phyloP scores from a whole-genome alignment of 1,140 invertebrate species.

The Drosophila sulfurigaster region DNA sequence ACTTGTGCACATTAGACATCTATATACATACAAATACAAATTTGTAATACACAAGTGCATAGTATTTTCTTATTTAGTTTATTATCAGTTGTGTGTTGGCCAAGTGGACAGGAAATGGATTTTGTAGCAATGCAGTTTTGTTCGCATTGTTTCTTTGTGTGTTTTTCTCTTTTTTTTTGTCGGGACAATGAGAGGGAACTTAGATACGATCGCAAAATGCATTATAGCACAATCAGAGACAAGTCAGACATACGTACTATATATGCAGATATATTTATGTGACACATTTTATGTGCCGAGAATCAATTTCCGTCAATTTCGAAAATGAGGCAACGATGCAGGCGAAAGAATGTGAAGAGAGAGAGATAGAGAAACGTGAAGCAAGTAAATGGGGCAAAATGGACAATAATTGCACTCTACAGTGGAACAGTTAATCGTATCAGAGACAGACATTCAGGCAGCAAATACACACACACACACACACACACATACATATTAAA shows the following conservation, averaged over 20 bases:
- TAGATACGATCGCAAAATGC: slow-evolving; percentile 18
- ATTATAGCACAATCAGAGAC: background rate
- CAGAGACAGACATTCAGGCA: background rate
- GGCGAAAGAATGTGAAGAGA: background rate
- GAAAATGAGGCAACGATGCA: slow-evolving; percentile 23
- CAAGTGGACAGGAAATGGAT: slow-evolving; percentile 56
- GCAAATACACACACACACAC: too few relatives aligned
- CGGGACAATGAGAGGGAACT: background rate
- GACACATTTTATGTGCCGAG: slow-evolving; percentile 13
- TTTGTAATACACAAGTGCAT: background rate
- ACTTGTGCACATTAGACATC: too few relatives aligned
- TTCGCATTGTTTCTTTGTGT: slow-evolving; percentile 27
- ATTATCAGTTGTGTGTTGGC: slow-evolving; percentile 50
- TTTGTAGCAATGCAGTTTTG: slow-evolving; percentile 36
- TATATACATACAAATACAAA: too few relatives aligned
- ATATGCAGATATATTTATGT: background rate
- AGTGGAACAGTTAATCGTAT: slow-evolving; percentile 43
- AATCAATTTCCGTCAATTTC: slow-evolving; percentile 39
- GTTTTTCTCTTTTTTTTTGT: background rate
- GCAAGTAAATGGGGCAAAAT: slow-evolving; percentile 32
- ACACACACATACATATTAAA: background rate
- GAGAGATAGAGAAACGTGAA: background rate
- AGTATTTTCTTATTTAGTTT: slow-evolving; percentile 5
- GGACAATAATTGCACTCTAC: slow-evolving; percentile 46
- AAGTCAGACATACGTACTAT: background rate